Evolutionary conservation across 1,140 invertebrate species (phyloP).

Genomic region (Hyphantria cunea): DNA sequence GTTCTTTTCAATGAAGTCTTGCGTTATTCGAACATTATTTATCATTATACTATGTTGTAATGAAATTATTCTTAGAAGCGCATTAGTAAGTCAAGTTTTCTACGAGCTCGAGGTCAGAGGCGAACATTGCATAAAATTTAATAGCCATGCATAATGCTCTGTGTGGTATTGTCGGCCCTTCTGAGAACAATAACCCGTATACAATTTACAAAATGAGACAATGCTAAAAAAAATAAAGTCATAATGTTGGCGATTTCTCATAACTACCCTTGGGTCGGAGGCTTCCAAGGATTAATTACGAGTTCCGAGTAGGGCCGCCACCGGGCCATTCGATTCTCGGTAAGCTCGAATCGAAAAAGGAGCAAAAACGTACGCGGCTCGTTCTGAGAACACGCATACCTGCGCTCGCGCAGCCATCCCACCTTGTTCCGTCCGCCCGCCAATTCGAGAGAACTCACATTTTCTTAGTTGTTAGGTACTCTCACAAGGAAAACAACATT

Average conservation of each 20-base stretch:
- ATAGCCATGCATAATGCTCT: constrained; percentile 41
- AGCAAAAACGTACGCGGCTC: constrained; percentile 71
- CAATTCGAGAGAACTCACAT: constrained; percentile 60
- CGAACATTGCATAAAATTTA: constrained; percentile 48
- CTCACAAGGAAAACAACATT: constrained; percentile 38
- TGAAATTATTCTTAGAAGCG: constrained; percentile 35
- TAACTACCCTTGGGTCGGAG: constrained; percentile 74
- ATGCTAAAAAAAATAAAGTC: constrained; percentile 63
- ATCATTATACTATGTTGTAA: background rate
- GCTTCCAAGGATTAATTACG: constrained; percentile 79
- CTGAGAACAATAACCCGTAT: constrained; percentile 59
- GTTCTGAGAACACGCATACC: constrained; percentile 76
- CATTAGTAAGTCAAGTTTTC: constrained; percentile 33
- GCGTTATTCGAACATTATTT: too few species aligned
- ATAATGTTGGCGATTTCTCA: constrained; percentile 69
- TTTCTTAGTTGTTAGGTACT: constrained; percentile 64
- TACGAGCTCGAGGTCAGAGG: constrained; percentile 50
- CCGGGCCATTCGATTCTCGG: constrained; percentile 74
- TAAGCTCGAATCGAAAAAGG: constrained; percentile 78
- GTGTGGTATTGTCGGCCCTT: constrained; percentile 44
- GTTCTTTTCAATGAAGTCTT: too few species aligned
- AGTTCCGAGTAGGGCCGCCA: constrained; percentile 77
- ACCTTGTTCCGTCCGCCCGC: constrained; percentile 50
- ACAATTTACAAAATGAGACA: constrained; percentile 64
- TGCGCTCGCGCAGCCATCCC: constrained; percentile 66